Conservation (phyloP, 2,113 vertebrate genomes). For the Barnardius zonarius region DNA sequence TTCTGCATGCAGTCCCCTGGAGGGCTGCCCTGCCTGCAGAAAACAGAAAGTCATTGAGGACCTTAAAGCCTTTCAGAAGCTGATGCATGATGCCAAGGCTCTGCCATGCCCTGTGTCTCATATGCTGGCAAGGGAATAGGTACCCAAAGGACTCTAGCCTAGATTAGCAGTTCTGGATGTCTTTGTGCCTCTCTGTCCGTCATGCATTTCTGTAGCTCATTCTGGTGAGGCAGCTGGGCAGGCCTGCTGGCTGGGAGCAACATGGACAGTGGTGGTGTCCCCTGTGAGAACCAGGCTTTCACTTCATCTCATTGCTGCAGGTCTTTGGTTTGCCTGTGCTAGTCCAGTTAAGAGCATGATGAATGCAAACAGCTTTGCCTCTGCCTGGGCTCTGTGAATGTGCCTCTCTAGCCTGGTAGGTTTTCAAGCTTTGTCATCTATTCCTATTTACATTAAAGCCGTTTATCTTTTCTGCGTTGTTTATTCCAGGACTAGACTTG, state of each 20-base stretch:
- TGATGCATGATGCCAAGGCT: rapidly evolving
- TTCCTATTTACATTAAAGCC: not conserved
- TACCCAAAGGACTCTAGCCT: not conserved
- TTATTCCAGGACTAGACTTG: not conserved
- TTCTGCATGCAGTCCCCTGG: not conserved
- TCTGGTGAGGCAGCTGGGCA: not conserved
- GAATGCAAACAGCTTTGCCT: not conserved
- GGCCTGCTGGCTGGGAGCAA: not conserved
- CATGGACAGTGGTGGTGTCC: not conserved
- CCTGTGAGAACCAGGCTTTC: not conserved
- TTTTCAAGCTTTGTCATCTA: not conserved
- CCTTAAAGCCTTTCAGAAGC: not conserved
- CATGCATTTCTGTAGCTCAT: not conserved
- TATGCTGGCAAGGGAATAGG: not conserved
- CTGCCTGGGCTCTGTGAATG: rapidly evolving
- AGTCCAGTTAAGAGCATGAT: rapidly evolving
- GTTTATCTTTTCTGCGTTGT: not conserved
- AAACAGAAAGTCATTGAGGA: not conserved
- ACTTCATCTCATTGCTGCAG: rapidly evolving
- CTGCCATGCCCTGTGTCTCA: not conserved
- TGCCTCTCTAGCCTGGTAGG: not conserved
- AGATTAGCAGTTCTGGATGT: not conserved
- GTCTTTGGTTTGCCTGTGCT: not conserved
- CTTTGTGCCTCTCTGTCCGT: not conserved
- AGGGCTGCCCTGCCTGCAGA: not conserved